phyloP scores from a whole-genome alignment of 2,888 invertebrate genomes.

The Phalera bucephala region DNA sequence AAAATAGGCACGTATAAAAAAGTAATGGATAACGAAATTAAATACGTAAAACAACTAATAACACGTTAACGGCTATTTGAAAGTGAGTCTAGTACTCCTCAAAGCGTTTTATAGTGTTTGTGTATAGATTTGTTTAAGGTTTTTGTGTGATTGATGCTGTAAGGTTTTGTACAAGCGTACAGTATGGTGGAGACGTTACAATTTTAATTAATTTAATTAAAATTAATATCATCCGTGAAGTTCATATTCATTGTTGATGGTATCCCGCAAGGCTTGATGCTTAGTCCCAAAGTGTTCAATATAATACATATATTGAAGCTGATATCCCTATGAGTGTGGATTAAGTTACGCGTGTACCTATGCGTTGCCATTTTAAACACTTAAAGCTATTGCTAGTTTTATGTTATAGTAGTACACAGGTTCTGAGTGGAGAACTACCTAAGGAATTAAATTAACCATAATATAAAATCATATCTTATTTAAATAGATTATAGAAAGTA shows the following conservation, averaged over 20 bases:
- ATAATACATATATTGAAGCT: constrained; percentile 30
- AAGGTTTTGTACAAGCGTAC: constrained; percentile 36
- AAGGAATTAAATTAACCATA: too few relatives aligned
- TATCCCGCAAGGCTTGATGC: constrained; percentile 55
- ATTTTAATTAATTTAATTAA: constrained; percentile 34
- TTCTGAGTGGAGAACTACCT: constrained; percentile 53
- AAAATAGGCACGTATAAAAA: constrained; percentile 75
- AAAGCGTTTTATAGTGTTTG: constrained; percentile 75
- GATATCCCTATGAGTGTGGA: constrained; percentile 39
- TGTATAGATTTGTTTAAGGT: constrained; percentile 59
- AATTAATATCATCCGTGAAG: constrained; percentile 14
- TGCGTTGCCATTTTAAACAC: constrained; percentile 70
- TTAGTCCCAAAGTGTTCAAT: constrained; percentile 41
- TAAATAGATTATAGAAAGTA: too few relatives aligned
- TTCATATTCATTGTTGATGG: constrained; percentile 39
- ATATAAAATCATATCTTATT: too few relatives aligned
- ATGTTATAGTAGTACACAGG: constrained; percentile 38
- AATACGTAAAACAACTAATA: constrained; percentile 75
- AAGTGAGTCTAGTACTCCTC: constrained; percentile 78
- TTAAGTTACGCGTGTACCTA: constrained; percentile 62
- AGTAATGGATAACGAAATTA: constrained; percentile 57
- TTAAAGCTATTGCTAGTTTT: constrained; percentile 71
- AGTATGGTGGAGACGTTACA: constrained; percentile 33
- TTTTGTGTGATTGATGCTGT: constrained; percentile 41
- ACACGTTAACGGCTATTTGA: constrained; percentile 77